These are phyloP conservation scores for Disparrhopalites patrizii DNA, from an alignment of 2,888 invertebrate genomes.

Conservation along the genomic window DNA sequence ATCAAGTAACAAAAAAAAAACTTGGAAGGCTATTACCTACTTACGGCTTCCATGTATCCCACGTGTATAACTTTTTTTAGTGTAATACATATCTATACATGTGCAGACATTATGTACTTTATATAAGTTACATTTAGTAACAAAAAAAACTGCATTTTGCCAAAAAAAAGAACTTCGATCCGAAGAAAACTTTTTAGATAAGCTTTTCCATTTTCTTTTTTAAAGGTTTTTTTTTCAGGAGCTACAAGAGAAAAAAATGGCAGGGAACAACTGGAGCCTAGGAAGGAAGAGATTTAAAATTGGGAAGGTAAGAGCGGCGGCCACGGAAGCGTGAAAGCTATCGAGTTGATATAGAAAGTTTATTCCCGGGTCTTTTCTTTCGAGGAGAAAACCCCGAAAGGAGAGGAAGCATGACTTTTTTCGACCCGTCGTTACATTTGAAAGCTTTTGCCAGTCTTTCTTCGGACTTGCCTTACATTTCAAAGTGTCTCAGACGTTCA, in stretches of 20 bases:
- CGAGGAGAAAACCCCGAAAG: not conserved
- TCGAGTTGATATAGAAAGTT: not conserved
- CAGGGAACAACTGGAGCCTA: not conserved
- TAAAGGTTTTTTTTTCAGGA: not conserved
- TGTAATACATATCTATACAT: too few species aligned
- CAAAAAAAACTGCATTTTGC: not conserved
- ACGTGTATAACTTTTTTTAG: too few species aligned
- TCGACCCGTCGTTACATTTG: too few species aligned
- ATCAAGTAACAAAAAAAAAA: not conserved
- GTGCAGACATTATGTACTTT: too few species aligned
- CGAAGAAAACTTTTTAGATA: slow-evolving; percentile 19
- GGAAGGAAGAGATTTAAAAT: not conserved
- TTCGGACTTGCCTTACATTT: too few species aligned
- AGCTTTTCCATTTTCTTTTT: slow-evolving; percentile 14
- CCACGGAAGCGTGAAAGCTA: too few species aligned
- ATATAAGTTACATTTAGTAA: too few species aligned
- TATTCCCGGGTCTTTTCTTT: too few species aligned
- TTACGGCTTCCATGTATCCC: not conserved
- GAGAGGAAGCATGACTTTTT: too few species aligned
- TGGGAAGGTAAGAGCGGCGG: too few species aligned
- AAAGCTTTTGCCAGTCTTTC: too few species aligned
- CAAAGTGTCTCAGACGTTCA: too few species aligned
- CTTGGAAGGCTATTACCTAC: slow-evolving; percentile 4
- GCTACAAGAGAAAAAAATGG: not conserved
- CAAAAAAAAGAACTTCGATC: not conserved